Percentiles rank a stretch among this genome's conserved stretches.
phyloP scores from a whole-genome alignment of 2,888 invertebrate genomes.

The Eucera pruinosa region DNA sequence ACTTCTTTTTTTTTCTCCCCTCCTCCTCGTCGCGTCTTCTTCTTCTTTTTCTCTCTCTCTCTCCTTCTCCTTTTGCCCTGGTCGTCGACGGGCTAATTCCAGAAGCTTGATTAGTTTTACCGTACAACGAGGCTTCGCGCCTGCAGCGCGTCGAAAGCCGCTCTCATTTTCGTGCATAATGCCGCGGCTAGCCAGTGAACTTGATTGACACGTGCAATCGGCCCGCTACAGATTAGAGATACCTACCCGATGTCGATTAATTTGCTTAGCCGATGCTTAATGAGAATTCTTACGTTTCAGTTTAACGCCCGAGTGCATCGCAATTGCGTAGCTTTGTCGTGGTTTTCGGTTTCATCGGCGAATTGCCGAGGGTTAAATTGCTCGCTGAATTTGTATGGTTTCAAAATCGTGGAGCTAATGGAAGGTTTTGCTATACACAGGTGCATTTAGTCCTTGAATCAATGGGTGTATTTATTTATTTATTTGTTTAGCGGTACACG shows the following conservation, averaged over 20 bases:
- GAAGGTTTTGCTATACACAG: too few relatives aligned
- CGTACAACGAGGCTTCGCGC: constrained; percentile 60
- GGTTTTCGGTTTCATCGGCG: too few relatives aligned
- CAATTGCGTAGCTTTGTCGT: too few relatives aligned
- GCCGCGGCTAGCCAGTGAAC: constrained; percentile 1
- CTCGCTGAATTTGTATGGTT: too few relatives aligned
- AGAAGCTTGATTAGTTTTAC: constrained; percentile 80
- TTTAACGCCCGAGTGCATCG: too few relatives aligned
- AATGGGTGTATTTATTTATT: too few relatives aligned
- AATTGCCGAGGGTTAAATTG: too few relatives aligned
- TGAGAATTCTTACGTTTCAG: background rate
- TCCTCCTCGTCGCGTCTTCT: too few relatives aligned
- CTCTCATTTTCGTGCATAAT: constrained; percentile 50
- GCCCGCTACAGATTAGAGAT: constrained; percentile 32
- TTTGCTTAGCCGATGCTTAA: background rate
- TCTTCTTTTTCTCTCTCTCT: background rate
- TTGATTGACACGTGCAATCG: constrained; percentile 41
- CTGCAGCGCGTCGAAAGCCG: constrained; percentile 37
- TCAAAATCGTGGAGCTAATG: too few relatives aligned
- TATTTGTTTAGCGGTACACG: too few relatives aligned
- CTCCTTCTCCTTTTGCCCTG: constrained; percentile 50
- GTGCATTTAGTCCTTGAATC: too few relatives aligned
- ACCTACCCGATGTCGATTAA: constrained; percentile 29
- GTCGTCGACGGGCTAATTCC: constrained; percentile 74
- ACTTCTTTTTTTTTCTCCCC: constrained; percentile 47